Base-by-base conservation (phyloP, 2,888 invertebrate genomes). In the Heliconius ismenius region DNA sequence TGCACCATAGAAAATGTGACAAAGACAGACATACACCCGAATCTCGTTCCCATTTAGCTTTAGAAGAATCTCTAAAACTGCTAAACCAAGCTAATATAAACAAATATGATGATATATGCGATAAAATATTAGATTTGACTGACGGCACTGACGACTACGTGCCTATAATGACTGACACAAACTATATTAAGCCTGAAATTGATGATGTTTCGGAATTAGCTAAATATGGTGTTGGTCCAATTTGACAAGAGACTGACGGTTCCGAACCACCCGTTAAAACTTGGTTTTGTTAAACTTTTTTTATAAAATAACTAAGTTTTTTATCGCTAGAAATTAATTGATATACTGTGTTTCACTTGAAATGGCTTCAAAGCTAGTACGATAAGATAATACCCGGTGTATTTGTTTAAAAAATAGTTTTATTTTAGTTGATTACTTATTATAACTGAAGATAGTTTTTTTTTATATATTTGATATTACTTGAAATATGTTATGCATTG, bases 141-240 rank as follows among this genome's bases (percentile, higher is more conserved):
- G 92, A 94, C 74, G 91, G 92, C 0, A 81, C 86, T 0, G 94
- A 94, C 15, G 94, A 94, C 74, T 94, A 94, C 24, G 93, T 94
- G 0, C 91, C 92, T 1, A 87, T 90, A 13, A 58, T 70, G 70
- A 58, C 58, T 36, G 70, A 70, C 36, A n/a, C 49, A 1, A 70
- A 13, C 43, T 67, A 43, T 21, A 67, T 58, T 75, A 79, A 83
- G 43, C 80, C 82, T 36, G 87, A 90, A 83, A 81, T 92, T 63
- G 91, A 92, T 77, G 91, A 92, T 78, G 92, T 91, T 0, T 91
- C 92, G 0, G 93, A 93, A 78, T 77, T 92, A 82, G 86, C 89
- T 0, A 92, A 91, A 79, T 92, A 89, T 73, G 92, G 84, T 6
- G 83, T 86, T 11, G 89, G 89, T 0, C 83, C 86, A 67, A 93